Evolutionary conservation across 2,113 vertebrate genomes (phyloP).

Genomic region (Corythoichthys haematopterus): DNA sequence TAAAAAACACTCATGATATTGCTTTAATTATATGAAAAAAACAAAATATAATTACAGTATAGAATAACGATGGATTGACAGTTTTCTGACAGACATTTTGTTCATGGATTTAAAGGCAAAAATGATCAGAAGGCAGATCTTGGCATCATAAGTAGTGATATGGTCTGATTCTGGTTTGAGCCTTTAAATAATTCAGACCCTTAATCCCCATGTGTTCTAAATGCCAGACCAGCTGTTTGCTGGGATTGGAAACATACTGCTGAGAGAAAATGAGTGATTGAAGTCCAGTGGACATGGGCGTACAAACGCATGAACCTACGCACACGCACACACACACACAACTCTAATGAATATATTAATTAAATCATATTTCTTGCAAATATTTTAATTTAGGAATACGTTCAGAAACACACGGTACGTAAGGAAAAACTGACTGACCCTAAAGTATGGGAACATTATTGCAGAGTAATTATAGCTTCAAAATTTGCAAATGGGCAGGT

Average conservation of each 20-base stretch:
- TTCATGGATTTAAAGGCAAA: constrained; percentile 9
- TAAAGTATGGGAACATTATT: neutral
- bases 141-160: constrained; percentile 55
- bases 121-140: constrained; percentile 26
- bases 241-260: constrained; percentile 74
- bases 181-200: constrained; percentile 69
- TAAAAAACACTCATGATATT: constrained; percentile 49
- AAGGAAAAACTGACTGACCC: neutral
- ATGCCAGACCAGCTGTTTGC: constrained; percentile 68
- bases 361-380: constrained; percentile 17
- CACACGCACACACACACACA: constrained; percentile 8
- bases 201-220: constrained; percentile 72
- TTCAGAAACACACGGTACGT: too few relatives aligned
- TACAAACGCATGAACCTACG: constrained; percentile 11
- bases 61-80: neutral
- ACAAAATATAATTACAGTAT: constrained; percentile 5
- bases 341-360: constrained; percentile 9
- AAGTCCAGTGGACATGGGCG: neutral
- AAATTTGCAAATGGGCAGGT: neutral
- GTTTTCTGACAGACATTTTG: neutral
- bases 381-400: neutral
- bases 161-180: constrained; percentile 63
- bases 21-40: constrained; percentile 38
- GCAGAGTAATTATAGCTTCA: neutral
- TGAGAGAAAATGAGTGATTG: constrained; percentile 61